These are phyloP conservation scores for Atta colombica DNA, from an alignment of 1,140 invertebrate genomes.

Conservation along the genomic window DNA sequence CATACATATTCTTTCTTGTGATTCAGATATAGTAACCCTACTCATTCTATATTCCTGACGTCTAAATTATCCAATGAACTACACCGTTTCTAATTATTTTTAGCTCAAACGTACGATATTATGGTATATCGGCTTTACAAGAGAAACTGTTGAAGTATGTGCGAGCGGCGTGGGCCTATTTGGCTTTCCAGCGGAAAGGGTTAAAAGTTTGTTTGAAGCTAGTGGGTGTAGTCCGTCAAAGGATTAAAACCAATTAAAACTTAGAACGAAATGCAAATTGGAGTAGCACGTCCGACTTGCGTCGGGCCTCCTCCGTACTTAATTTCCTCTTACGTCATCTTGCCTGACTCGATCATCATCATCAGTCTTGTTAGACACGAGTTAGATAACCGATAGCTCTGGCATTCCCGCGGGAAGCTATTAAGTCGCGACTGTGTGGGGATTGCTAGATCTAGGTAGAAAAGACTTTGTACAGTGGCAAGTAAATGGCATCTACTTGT, in stretches of 20 bases:
- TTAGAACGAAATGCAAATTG: constrained; percentile 63
- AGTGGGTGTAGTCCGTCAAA: constrained; percentile 13
- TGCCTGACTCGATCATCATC: constrained; percentile 38
- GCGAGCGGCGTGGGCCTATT: constrained; percentile 5
- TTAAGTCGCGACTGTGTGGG: constrained; percentile 51
- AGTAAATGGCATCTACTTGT: constrained; percentile 11
- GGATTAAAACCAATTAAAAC: constrained; percentile 60
- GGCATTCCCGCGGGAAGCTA: constrained; percentile 65
- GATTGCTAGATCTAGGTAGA: constrained; percentile 4
- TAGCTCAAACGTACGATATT: not conserved
- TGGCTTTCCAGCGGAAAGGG: constrained; percentile 38
- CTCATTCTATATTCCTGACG: not conserved
- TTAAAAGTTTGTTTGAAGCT: constrained; percentile 46
- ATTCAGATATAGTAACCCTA: too few relatives aligned
- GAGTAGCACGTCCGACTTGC: constrained; percentile 28
- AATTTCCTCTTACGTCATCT: constrained; percentile 66
- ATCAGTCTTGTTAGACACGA: constrained; percentile 64
- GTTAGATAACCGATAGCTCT: constrained; percentile 60
- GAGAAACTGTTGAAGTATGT: constrained; percentile 1
- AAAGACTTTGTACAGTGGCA: constrained; percentile 28
- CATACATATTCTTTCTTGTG: too few relatives aligned
- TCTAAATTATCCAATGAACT: not conserved
- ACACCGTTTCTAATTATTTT: constrained; percentile 14
- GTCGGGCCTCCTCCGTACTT: constrained; percentile 8
- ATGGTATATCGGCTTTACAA: not conserved